Evolutionary conservation across 2,888 invertebrate species (phyloP).

Genomic region (Noctuana brunneofusca): DNA sequence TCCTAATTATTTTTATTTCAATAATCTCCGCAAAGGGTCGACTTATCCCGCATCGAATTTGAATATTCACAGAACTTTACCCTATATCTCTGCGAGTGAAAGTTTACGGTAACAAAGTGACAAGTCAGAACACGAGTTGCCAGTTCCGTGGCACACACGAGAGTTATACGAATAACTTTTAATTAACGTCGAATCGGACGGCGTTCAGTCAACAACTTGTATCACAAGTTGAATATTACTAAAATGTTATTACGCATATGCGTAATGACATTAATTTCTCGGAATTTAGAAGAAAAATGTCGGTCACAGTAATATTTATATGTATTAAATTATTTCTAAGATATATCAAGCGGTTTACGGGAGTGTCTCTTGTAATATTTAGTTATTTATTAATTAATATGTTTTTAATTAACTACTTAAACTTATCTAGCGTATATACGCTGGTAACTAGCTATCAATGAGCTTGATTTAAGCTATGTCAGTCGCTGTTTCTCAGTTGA

Average conservation of each 20-base stretch:
- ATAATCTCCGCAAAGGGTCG: neutral
- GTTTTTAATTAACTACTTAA: too few relatives aligned
- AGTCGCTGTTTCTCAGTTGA: too few relatives aligned
- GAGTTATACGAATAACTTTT: conserved; percentile 5
- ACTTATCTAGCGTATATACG: too few relatives aligned
- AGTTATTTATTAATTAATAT: too few relatives aligned
- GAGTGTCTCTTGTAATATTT: too few relatives aligned
- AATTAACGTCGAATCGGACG: conserved; percentile 6
- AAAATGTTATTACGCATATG: neutral
- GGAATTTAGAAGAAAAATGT: too few relatives aligned
- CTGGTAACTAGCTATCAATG: too few relatives aligned
- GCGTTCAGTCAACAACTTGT: neutral
- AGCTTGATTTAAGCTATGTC: too few relatives aligned
- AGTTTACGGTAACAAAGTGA: conserved; percentile 8
- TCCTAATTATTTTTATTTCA: neutral
- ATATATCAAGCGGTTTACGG: too few relatives aligned
- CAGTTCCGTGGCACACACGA: conserved; percentile 6
- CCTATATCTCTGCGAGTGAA: neutral
- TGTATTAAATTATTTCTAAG: too few relatives aligned
- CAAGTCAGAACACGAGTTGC: conserved; percentile 5
- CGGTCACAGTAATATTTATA: too few relatives aligned
- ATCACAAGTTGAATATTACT: neutral
- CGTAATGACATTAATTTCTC: too few relatives aligned
- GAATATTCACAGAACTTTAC: neutral
- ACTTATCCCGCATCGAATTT: neutral